These are phyloP conservation scores for Parapsyche elsis DNA, from an alignment of 1,140 invertebrate species.

Conservation along the genomic window DNA sequence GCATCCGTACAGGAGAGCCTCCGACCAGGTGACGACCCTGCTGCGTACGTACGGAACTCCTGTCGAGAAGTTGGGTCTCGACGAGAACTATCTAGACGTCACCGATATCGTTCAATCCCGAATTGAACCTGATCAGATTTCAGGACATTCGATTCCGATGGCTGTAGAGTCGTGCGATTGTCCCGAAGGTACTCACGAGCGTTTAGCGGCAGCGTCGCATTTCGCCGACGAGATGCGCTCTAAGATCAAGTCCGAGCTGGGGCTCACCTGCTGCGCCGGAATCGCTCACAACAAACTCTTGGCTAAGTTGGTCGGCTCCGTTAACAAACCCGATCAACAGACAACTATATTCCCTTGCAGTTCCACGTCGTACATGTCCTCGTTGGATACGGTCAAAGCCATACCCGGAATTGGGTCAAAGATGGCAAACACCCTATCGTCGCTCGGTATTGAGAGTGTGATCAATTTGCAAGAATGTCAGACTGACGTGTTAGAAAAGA, in stretches of 20 bases:
- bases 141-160: slow-evolving; percentile 18
- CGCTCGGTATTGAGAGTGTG: slow-evolving; percentile 73
- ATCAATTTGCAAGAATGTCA: slow-evolving; percentile 74
- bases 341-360: slow-evolving; percentile 79
- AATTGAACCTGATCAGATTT: slow-evolving; percentile 57
- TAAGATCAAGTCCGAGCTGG: slow-evolving; percentile 73
- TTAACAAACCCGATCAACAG: slow-evolving; percentile 84
- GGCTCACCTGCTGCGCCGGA: slow-evolving; percentile 83
- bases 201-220: slow-evolving; percentile 74
- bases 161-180: slow-evolving; percentile 64
- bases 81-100: slow-evolving; percentile 84
- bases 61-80: slow-evolving; percentile 82
- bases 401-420: slow-evolving; percentile 81
- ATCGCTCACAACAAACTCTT: slow-evolving; percentile 86
- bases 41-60: slow-evolving; percentile 75
- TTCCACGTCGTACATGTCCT: slow-evolving; percentile 72
- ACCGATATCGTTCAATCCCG: slow-evolving; percentile 73
- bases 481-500: slow-evolving; percentile 69
- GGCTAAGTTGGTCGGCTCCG: slow-evolving; percentile 79
- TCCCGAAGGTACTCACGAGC: slow-evolving; percentile 75
- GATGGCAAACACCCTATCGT: slow-evolving; percentile 71
- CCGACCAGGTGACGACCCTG: slow-evolving; percentile 74
- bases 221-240: slow-evolving; percentile 78
- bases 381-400: slow-evolving; percentile 69
- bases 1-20: slow-evolving; percentile 77